These are phyloP conservation scores for Geotria australis DNA, from an alignment of 2,797 vertebrate genomes.

Conservation along the genomic window DNA sequence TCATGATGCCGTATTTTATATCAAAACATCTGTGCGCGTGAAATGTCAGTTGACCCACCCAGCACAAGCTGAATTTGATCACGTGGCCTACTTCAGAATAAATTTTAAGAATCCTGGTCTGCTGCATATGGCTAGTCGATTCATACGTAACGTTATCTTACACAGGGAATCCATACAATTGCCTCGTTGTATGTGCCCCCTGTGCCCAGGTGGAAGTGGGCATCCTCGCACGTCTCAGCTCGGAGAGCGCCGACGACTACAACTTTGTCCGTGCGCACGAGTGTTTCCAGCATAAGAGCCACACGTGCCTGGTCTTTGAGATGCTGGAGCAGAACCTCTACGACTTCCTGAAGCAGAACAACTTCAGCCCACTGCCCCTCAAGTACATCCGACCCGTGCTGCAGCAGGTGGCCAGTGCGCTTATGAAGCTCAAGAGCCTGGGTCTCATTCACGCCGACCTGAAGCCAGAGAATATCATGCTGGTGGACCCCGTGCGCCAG, in stretches of 20 bases:
- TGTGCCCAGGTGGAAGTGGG: constrained; percentile 13
- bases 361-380: constrained; percentile 78
- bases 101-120: too few species aligned
- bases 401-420: constrained; percentile 76
- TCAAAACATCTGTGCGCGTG: too few species aligned
- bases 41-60: too few species aligned
- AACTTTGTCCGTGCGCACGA: constrained; percentile 94
- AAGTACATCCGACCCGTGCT: constrained; percentile 80
- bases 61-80: too few species aligned
- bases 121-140: too few species aligned
- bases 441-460: constrained; percentile 85
- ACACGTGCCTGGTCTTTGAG: constrained; percentile 96
- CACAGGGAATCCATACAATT: too few species aligned
- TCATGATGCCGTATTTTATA: too few species aligned
- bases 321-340: constrained; percentile 98
- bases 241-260: constrained; percentile 81
- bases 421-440: constrained; percentile 86
- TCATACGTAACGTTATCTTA: too few species aligned
- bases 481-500: constrained; percentile 69
- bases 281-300: constrained; percentile 98
- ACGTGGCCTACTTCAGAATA: too few species aligned
- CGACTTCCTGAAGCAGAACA: constrained; percentile 94
- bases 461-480: constrained; percentile 94
- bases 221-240: constrained; percentile 77
- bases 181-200: too few species aligned